Percentiles rank a stretch among this genome's conserved stretches.
Conservation (phyloP, 1,140 invertebrate genomes). For the Charaxes varanes region DNA sequence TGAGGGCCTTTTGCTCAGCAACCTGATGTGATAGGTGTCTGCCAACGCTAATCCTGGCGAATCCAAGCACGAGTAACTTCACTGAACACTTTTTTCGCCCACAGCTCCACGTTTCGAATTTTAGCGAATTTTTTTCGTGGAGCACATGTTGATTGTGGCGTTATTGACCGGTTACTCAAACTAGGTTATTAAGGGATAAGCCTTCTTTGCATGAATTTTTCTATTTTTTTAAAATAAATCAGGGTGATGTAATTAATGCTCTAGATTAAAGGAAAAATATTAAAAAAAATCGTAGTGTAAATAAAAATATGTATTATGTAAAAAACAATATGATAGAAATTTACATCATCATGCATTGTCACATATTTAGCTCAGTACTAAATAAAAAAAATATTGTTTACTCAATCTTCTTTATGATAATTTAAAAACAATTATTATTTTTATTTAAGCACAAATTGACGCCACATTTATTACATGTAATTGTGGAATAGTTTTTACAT, state of each 20-base stretch:
- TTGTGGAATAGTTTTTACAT: slow-evolving; percentile 35
- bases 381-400: slow-evolving; percentile 32
- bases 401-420: slow-evolving; percentile 31
- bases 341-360: slow-evolving; percentile 27
- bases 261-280: slow-evolving; percentile 31
- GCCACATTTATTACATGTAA: slow-evolving; percentile 31
- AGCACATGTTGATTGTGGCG: too few species aligned
- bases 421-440: slow-evolving; percentile 34
- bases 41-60: too few species aligned
- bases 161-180: too few species aligned
- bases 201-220: slow-evolving; percentile 31
- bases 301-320: slow-evolving; percentile 23
- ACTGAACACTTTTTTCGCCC: too few species aligned
- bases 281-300: slow-evolving; percentile 24
- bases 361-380: slow-evolving; percentile 33
- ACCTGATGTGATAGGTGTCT: too few species aligned
- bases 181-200: too few species aligned
- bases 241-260: slow-evolving; percentile 30
- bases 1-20: too few species aligned
- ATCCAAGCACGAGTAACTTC: too few species aligned
- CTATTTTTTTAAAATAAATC: slow-evolving; percentile 30
- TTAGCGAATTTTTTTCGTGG: too few species aligned
- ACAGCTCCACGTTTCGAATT: too few species aligned
- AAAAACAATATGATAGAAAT: slow-evolving; percentile 36
- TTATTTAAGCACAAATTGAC: slow-evolving; percentile 31